Conservation (phyloP, 1,140 invertebrate genomes). For the Drosophila subobscura region DNA sequence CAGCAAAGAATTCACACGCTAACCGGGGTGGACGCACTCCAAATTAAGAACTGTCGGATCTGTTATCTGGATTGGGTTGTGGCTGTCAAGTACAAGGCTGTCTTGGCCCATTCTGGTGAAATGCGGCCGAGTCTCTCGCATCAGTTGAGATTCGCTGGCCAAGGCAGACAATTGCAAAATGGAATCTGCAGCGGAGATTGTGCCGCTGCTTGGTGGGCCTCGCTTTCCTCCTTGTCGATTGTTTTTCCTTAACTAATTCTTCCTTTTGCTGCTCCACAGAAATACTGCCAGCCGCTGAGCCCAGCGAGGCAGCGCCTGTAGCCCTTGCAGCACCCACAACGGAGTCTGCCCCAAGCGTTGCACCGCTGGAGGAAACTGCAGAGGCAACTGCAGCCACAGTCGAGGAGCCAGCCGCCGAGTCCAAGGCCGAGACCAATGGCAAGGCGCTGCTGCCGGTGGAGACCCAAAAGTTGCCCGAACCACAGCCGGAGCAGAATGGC, state of each 20-base stretch:
- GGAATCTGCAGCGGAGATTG: conserved; percentile 43
- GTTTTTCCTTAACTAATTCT: neutral
- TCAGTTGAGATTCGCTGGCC: neutral
- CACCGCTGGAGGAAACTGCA: neutral
- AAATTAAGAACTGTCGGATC: conserved; percentile 25
- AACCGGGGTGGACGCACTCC: conserved; percentile 1
- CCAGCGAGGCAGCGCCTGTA: neutral
- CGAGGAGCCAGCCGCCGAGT: neutral
- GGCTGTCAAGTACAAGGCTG: conserved; percentile 38
- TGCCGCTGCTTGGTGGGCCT: conserved; percentile 58
- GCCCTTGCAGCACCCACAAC: neutral
- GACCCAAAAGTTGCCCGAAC: conserved; percentile 25
- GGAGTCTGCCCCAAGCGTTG: neutral
- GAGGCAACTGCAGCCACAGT: neutral
- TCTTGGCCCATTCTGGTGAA: conserved; percentile 44
- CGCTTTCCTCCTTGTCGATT: neutral
- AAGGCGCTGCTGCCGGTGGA: conserved; percentile 19
- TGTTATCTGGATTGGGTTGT: conserved; percentile 25
- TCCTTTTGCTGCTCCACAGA: conserved; percentile 24
- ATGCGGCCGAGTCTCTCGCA: conserved; percentile 20
- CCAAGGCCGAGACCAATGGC: conserved; percentile 29
- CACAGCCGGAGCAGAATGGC: conserved; percentile 40
- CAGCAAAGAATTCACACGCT: conserved; percentile 33
- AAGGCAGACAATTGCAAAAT: conserved; percentile 38
- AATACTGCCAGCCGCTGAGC: conserved; percentile 40